phyloP scores from a whole-genome alignment of 2,797 vertebrate species.

The Pipistrellus kuhlii region DNA sequence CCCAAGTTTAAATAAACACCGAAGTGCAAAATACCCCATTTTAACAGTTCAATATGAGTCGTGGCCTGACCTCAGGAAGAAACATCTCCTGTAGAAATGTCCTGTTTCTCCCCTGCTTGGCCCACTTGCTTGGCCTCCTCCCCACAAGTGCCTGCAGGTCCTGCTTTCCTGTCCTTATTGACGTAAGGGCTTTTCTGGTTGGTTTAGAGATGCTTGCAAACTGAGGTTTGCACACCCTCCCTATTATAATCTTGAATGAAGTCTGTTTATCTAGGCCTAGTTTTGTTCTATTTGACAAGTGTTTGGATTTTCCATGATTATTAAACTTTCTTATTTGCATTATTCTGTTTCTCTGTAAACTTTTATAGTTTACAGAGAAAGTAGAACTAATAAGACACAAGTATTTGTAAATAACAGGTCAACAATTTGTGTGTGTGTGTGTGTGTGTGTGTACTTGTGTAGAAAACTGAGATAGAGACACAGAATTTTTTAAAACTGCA shows the following conservation, averaged over 20 bases:
- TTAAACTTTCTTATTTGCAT: neutral
- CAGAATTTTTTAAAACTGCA: neutral
- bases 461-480: neutral
- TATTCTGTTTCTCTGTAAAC: neutral
- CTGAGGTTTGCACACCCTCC: rapidly evolving
- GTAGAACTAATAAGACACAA: neutral
- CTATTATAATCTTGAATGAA: neutral
- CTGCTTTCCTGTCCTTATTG: neutral
- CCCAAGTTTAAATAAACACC: neutral
- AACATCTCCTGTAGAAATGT: neutral
- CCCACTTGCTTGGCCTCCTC: neutral
- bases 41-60: neutral
- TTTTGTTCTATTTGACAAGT: neutral
- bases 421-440: neutral
- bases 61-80: neutral
- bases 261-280: neutral
- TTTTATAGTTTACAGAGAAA: neutral
- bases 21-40: neutral
- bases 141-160: neutral
- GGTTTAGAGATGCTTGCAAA: neutral
- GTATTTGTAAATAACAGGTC: neutral
- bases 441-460: neutral
- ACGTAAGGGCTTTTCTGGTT: neutral
- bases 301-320: neutral
- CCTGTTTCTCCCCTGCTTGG: neutral